A percentile compares a stretch with the other conserved stretches of the same genome.
Conservation (phyloP, 2,888 invertebrate species). For the Noctua comes region DNA sequence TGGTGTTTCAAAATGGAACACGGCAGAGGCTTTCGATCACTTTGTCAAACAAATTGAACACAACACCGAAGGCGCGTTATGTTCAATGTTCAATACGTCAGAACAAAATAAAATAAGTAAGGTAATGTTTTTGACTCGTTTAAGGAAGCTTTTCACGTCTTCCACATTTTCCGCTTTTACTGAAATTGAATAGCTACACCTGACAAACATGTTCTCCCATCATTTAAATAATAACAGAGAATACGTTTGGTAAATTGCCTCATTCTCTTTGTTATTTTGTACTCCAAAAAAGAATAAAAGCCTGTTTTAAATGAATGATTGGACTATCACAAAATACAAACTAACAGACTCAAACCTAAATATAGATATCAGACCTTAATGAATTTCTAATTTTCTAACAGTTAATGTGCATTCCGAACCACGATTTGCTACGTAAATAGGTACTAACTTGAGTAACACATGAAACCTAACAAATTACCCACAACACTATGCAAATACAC, state of each 20-base stretch:
- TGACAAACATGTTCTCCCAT: conserved; percentile 1
- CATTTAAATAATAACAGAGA: conserved; percentile 8
- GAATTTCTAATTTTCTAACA: not conserved
- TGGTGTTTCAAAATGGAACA: conserved; percentile 49
- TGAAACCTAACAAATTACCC: conserved; percentile 7
- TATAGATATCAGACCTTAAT: not conserved
- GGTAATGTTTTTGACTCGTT: conserved; percentile 33
- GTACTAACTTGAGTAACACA: not conserved
- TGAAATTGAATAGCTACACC: conserved; percentile 33
- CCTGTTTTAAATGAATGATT: not conserved
- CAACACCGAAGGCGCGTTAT: conserved; percentile 48
- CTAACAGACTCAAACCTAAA: not conserved
- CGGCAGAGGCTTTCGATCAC: conserved; percentile 49
- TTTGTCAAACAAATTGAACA: conserved; percentile 62
- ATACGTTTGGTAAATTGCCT: not conserved
- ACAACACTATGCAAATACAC: conserved; percentile 37
- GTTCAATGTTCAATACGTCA: conserved; percentile 45
- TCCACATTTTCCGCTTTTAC: conserved; percentile 32
- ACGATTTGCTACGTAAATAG: not conserved
- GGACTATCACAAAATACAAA: not conserved
- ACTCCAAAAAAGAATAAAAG: not conserved
- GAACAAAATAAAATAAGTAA: conserved; percentile 48
- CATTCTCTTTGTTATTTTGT: not conserved
- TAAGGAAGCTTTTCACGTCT: conserved; percentile 37
- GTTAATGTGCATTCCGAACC: too few relatives aligned